phyloP scores from a whole-genome alignment of 2,797 vertebrate genomes.

The Phrynocephalus vlangalii region DNA sequence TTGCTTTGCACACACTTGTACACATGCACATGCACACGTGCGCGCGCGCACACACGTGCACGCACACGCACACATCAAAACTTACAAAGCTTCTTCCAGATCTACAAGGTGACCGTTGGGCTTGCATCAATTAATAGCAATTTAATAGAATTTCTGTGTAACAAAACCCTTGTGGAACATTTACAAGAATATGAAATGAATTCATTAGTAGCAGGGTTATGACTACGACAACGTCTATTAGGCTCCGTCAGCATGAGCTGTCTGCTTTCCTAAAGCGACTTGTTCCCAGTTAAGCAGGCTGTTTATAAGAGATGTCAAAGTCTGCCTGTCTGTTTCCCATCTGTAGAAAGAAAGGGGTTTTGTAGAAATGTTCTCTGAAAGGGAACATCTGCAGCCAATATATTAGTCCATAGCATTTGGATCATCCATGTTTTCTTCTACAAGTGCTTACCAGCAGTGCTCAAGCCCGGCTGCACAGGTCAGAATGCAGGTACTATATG shows the following conservation, averaged over 20 bases:
- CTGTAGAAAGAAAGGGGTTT: background rate
- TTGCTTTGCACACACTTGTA: conserved; percentile 11
- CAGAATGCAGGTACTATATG: background rate
- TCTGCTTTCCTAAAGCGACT: conserved; percentile 35
- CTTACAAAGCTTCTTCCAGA: conserved; percentile 28
- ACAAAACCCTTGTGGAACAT: conserved; percentile 25
- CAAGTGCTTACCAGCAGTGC: background rate
- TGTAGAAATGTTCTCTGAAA: conserved; percentile 1
- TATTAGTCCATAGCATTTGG: background rate
- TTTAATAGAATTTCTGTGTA: conserved; percentile 35
- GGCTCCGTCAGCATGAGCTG: conserved; percentile 15
- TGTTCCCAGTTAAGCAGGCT: background rate
- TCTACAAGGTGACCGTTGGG: conserved; percentile 25
- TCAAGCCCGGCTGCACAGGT: background rate
- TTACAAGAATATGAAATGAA: conserved; percentile 21
- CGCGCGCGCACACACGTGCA: no score
- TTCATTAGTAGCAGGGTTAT: conserved; percentile 41
- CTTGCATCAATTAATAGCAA: conserved; percentile 21
- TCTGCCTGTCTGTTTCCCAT: background rate
- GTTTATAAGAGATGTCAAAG: background rate
- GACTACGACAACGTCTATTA: conserved; percentile 37
- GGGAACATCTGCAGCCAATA: background rate
- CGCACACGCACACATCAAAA: background rate
- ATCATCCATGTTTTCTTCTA: background rate
- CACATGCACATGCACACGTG: no score